Percentiles rank a stretch among this genome's conserved stretches.
These are phyloP conservation scores for Gymnogyps californianus DNA, from an alignment of 2,113 vertebrate species.

Conservation along the genomic window DNA sequence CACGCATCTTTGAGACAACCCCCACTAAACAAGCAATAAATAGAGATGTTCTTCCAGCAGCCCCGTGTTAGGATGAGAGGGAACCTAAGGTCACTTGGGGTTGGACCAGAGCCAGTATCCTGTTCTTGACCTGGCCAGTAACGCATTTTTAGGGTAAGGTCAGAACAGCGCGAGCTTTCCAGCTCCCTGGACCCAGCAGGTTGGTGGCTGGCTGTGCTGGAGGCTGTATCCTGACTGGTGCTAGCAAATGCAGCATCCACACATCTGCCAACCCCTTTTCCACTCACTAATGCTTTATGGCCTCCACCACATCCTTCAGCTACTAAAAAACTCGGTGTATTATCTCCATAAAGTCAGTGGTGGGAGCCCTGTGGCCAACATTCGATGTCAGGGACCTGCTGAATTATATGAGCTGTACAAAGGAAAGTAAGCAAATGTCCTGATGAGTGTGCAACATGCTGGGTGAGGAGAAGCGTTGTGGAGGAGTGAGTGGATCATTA, in stretches of 20 bases:
- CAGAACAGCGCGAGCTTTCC: neutral
- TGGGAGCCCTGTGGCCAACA: neutral
- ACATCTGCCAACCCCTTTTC: neutral
- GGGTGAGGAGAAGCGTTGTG: neutral
- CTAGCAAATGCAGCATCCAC: neutral
- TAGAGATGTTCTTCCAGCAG: neutral
- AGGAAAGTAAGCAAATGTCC: neutral
- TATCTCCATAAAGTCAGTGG: neutral
- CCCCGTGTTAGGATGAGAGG: neutral
- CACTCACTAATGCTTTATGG: neutral
- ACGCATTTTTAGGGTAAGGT: neutral
- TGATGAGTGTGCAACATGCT: rapidly evolving
- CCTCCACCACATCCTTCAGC: neutral
- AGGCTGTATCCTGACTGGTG: neutral
- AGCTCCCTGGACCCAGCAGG: neutral
- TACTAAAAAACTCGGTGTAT: neutral
- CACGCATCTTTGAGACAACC: neutral
- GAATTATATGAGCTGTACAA: neutral
- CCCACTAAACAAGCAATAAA: too few species aligned
- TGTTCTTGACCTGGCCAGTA: neutral
- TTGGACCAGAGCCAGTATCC: neutral
- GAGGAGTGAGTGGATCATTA: neutral
- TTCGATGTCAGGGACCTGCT: neutral
- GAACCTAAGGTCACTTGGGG: neutral
- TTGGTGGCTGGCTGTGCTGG: neutral